Evolutionary conservation across 2,113 vertebrate species (phyloP).

Genomic region (Uropsilus gracilis): DNA sequence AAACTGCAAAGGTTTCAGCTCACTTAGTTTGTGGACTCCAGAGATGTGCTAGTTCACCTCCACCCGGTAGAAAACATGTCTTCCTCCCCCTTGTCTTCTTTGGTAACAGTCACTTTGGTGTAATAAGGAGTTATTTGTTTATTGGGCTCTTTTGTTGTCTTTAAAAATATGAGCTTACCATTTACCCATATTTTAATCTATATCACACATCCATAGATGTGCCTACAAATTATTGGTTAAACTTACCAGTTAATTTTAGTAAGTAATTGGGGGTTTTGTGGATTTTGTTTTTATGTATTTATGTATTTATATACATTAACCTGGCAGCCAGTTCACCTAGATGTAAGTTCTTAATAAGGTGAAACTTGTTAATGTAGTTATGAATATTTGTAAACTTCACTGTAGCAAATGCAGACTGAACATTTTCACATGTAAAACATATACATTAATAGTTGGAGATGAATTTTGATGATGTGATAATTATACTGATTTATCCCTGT

Average conservation of each 20-base stretch:
- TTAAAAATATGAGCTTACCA: neutral
- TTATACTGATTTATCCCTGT: neutral
- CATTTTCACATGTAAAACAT: neutral
- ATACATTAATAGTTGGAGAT: neutral
- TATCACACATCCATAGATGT: neutral
- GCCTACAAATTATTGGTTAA: conserved; percentile 51
- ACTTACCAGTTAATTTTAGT: conserved; percentile 6
- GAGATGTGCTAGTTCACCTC: neutral
- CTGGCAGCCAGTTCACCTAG: neutral
- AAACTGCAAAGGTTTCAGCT: neutral
- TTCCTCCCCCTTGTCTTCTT: neutral
- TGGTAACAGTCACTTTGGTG: neutral
- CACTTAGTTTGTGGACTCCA: neutral
- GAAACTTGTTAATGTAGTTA: conserved; percentile 3
- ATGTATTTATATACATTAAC: neutral
- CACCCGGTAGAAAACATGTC: neutral
- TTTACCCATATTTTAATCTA: conserved; percentile 3
- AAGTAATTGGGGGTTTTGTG: neutral
- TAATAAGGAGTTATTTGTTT: neutral
- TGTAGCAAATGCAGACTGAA: neutral
- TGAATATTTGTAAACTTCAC: conserved; percentile 1
- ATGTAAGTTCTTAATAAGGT: neutral
- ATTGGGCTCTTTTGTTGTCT: neutral
- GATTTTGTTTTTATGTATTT: neutral
- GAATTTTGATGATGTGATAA: neutral